Percentiles rank a stretch among this genome's conserved stretches.
Evolutionary conservation across 2,113 vertebrate species (phyloP).

Genomic region (Eonycteris spelaea): DNA sequence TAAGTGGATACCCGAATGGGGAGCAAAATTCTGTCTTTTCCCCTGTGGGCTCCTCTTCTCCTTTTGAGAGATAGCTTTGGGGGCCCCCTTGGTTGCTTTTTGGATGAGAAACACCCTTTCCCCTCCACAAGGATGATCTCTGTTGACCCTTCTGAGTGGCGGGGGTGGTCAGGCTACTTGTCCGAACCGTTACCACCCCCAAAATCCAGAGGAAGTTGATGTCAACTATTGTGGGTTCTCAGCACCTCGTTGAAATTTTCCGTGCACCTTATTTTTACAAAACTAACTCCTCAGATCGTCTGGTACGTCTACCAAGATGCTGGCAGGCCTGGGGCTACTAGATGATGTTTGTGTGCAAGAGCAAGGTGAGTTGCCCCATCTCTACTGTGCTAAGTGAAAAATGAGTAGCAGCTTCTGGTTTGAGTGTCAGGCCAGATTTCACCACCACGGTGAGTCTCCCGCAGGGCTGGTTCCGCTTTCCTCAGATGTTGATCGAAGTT

Average conservation of each 20-base stretch:
- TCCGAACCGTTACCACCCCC: background rate
- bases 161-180: background rate
- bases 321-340: background rate
- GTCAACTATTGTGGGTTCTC: background rate
- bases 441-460: background rate
- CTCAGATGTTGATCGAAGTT: background rate
- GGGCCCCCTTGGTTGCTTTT: background rate
- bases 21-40: background rate
- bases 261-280: background rate
- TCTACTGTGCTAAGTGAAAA: background rate
- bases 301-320: background rate
- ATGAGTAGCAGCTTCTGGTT: background rate
- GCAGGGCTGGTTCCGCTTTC: background rate
- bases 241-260: background rate
- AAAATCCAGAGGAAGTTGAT: background rate
- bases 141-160: background rate
- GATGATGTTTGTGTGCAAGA: background rate
- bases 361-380: background rate
- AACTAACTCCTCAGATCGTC: background rate
- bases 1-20: background rate
- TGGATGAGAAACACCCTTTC: background rate
- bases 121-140: background rate
- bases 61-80: background rate
- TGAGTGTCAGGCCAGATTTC: background rate
- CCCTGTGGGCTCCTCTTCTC: background rate